Base-by-base conservation (phyloP, 2,113 vertebrate species). In the Progne subis region DNA sequence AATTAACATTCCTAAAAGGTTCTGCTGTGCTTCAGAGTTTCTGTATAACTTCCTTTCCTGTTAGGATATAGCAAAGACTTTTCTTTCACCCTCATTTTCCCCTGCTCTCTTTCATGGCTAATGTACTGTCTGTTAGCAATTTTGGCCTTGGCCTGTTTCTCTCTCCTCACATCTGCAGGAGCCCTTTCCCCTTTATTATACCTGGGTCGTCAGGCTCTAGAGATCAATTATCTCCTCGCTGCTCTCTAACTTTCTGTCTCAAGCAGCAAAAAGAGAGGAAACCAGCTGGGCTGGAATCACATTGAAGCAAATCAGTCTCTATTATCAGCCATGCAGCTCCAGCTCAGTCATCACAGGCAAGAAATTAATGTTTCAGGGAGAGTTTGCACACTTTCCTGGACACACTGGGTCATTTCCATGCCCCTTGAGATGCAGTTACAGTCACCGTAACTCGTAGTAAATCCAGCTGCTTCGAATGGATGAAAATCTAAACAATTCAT, bases 181-280 rank as follows among this genome's bases (percentile, higher is more conserved):
- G 89, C 87, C 92, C 86, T 91, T 94, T 96, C 84, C 55, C 85
- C 95, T 95, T 90, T 95, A 70, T 86, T 96, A 53, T 69, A 97
- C 88, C 71, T 91, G 53, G 94, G 86, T 95, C 72, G 2, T 91
- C 88, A 92, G 94, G 86, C 96, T 92, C 96, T 88, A 49, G 97
- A 97, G 96, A 96, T 97, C 95, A 96, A 95, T 97, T 97, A 86
- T 90, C 88, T 97, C 83, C 79, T 92, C 19, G 3, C 88, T 85
- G 75, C 61, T 86, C 86, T 94, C 75, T 95, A 95, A 90, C 94
- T 91, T 94, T 96, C 85, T 88, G 82, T 96, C 87, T 89, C 71
- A 94, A 95, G 61, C 69, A 94, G 86, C 49, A 76, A 79, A 86
- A 78, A 56, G 68, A 82, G 84, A 82, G 44, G 82, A 69, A 82